These are phyloP conservation scores for Eilema depressum DNA, from an alignment of 2,888 invertebrate genomes.

Conservation along the genomic window DNA sequence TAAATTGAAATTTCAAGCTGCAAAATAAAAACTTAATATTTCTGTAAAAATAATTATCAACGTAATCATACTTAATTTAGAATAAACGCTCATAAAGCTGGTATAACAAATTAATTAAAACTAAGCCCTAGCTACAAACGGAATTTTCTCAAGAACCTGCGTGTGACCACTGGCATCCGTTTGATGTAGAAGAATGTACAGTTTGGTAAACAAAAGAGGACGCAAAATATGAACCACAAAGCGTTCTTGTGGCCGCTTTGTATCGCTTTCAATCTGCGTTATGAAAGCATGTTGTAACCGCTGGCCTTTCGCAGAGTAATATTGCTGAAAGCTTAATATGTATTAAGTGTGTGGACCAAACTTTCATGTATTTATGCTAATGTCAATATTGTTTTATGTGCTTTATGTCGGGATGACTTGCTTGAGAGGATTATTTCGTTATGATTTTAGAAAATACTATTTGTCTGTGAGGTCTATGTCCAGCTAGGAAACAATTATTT, in stretches of 20 bases:
- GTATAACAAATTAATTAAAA: conserved; percentile 34
- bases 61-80: conserved; percentile 11
- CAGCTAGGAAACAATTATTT: too few species aligned
- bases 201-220: conserved; percentile 63
- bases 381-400: conserved; percentile 47
- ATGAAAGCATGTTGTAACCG: conserved; percentile 77
- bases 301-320: conserved; percentile 78
- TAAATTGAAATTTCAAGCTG: too few species aligned
- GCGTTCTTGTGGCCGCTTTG: conserved; percentile 82
- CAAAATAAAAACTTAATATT: background rate
- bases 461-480: too few species aligned
- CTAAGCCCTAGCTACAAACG: conserved; percentile 11
- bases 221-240: conserved; percentile 80
- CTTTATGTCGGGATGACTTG: conserved; percentile 20
- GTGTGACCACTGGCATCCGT: conserved; percentile 56
- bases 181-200: conserved; percentile 62
- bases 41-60: background rate
- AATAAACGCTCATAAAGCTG: conserved; percentile 7
- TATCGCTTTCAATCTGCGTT: conserved; percentile 81
- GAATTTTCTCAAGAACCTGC: conserved; percentile 25
- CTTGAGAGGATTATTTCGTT: background rate
- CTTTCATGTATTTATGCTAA: conserved; percentile 46
- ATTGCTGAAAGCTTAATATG: conserved; percentile 78
- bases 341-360: conserved; percentile 65
- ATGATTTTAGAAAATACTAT: background rate